Conservation (phyloP, 2,113 vertebrate genomes). For the Corythornis madagascariensis region DNA sequence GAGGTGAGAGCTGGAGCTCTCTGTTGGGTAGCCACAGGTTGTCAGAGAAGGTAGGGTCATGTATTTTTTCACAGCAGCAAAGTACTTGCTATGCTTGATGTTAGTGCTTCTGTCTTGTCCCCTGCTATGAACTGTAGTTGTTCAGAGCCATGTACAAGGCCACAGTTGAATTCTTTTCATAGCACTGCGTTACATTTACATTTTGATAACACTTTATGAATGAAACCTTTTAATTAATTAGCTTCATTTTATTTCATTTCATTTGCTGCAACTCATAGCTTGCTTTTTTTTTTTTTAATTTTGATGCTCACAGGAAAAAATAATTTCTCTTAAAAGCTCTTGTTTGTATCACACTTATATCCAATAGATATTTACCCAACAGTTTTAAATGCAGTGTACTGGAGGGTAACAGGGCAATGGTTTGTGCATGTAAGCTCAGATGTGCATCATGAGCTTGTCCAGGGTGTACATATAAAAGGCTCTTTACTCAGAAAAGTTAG, state of each 20-base stretch:
- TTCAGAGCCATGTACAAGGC: not conserved
- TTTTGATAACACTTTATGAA: not conserved
- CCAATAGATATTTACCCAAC: not conserved
- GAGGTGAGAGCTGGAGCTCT: not conserved
- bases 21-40: not conserved
- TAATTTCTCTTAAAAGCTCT: not conserved
- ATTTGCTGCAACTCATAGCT: not conserved
- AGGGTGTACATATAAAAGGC: not conserved
- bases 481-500: not conserved
- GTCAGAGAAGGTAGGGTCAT: not conserved
- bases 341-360: not conserved
- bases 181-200: not conserved
- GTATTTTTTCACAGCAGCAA: not conserved
- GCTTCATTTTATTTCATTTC: not conserved
- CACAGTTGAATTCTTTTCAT: not conserved
- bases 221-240: not conserved
- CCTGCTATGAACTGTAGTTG: not conserved
- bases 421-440: not conserved
- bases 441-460: not conserved
- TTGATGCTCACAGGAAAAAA: not conserved
- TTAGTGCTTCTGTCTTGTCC: not conserved
- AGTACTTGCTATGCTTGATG: not conserved
- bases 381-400: not conserved
- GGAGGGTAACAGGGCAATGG: not conserved
- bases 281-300: not conserved